phyloP scores from a whole-genome alignment of 2,888 invertebrate genomes.

The Chesias legatella region DNA sequence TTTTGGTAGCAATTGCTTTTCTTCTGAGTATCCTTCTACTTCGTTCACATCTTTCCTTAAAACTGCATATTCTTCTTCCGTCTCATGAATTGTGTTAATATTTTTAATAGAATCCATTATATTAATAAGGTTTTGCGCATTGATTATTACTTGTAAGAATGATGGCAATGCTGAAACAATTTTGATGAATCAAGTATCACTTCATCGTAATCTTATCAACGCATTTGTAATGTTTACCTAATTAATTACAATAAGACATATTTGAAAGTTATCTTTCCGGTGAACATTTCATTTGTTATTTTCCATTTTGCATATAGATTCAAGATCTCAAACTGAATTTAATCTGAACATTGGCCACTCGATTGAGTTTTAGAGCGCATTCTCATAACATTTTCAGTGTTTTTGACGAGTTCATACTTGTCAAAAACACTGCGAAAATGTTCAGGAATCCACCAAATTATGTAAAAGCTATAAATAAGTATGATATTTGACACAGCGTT shows the following conservation, averaged over 20 bases:
- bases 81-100: conserved; percentile 1
- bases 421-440: no score
- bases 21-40: conserved; percentile 32
- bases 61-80: conserved; percentile 5
- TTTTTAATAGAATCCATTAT: neutral
- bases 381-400: no score
- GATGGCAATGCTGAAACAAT: conserved; percentile 10
- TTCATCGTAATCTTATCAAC: conserved; percentile 12
- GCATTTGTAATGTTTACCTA: conserved; percentile 1
- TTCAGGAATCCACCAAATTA: no score
- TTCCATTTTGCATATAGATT: no score
- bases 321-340: no score
- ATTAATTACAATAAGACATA: conserved; percentile 11
- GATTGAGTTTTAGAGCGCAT: no score
- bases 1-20: conserved; percentile 27
- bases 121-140: no score
- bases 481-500: no score
- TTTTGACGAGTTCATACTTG: no score
- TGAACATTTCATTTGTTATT: no score
- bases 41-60: conserved; percentile 11
- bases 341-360: no score
- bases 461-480: no score
- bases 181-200: conserved; percentile 1
- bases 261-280: conserved; percentile 5
- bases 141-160: neutral